phyloP scores from a whole-genome alignment of 2,113 vertebrate species.

The Centropristis striata region DNA sequence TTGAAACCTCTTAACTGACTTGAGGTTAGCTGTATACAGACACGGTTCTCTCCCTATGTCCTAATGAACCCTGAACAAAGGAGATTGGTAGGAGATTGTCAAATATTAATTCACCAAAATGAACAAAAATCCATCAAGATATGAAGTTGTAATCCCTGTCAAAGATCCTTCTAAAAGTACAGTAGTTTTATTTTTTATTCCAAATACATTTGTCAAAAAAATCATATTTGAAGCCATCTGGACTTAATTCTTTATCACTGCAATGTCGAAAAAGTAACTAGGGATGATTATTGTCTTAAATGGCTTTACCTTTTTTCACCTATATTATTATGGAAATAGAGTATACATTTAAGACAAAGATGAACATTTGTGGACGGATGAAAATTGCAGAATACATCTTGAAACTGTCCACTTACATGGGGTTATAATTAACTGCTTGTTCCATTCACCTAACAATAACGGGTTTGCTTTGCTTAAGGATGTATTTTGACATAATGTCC shows the following conservation, averaged over 20 bases:
- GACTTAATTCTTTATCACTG: slow-evolving; percentile 3
- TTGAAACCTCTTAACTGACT: not conserved
- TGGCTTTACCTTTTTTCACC: slow-evolving; percentile 25
- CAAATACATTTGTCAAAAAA: not conserved
- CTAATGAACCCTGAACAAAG: too few species aligned
- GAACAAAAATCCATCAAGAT: too few species aligned
- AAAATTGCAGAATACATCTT: slow-evolving; percentile 50
- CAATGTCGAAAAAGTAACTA: not conserved
- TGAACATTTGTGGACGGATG: slow-evolving; percentile 35
- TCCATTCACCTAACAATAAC: slow-evolving; percentile 42
- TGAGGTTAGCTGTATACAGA: not conserved
- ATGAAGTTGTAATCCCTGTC: not conserved
- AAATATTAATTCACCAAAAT: not conserved
- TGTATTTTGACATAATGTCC: slow-evolving; percentile 55
- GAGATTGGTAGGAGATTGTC: not conserved
- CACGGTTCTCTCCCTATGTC: not conserved
- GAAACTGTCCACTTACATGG: slow-evolving; percentile 40
- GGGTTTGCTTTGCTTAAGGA: slow-evolving; percentile 36
- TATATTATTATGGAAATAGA: slow-evolving; percentile 17
- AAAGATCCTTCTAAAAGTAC: not conserved
- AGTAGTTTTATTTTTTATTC: not conserved
- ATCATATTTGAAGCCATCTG: slow-evolving; percentile 3
- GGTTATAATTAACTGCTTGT: slow-evolving; percentile 57
- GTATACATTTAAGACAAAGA: slow-evolving; percentile 36
- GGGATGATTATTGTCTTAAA: slow-evolving; percentile 20